Conservation (phyloP, 2,888 invertebrate genomes). For the Rapana venosa region DNA sequence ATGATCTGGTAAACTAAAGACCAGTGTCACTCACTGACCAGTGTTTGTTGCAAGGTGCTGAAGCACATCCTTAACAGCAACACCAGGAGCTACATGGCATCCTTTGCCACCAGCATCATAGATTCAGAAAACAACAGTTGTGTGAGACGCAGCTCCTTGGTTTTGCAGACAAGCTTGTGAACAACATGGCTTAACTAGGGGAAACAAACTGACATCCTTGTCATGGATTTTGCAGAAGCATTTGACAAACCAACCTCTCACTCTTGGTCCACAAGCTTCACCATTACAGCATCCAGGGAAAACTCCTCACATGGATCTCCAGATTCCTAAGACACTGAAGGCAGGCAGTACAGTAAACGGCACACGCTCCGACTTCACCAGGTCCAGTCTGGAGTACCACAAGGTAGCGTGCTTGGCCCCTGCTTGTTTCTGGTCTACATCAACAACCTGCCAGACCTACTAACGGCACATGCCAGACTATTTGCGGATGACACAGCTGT, state of each 20-base stretch:
- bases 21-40: slow-evolving; percentile 25
- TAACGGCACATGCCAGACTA: neutral
- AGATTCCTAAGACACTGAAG: neutral
- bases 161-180: neutral
- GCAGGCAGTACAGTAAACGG: slow-evolving; percentile 2
- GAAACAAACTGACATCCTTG: slow-evolving; percentile 6
- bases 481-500: slow-evolving; percentile 12
- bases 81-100: neutral
- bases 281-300: slow-evolving; percentile 15
- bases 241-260: neutral
- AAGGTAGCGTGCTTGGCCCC: neutral
- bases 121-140: neutral
- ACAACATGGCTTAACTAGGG: neutral
- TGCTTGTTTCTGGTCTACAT: slow-evolving; percentile 8
- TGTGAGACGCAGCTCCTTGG: neutral
- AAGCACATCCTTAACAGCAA: neutral
- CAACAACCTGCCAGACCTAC: neutral
- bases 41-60: slow-evolving; percentile 13
- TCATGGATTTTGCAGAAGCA: slow-evolving; percentile 16
- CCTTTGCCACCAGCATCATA: neutral
- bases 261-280: slow-evolving; percentile 21
- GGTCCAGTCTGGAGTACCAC: slow-evolving; percentile 20
- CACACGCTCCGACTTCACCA: neutral
- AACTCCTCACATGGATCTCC: slow-evolving; percentile 11
- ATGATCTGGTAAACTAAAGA: neutral